These are phyloP conservation scores for Anguilla rostrata DNA, from an alignment of 2,113 vertebrate genomes.

Conservation along the genomic window DNA sequence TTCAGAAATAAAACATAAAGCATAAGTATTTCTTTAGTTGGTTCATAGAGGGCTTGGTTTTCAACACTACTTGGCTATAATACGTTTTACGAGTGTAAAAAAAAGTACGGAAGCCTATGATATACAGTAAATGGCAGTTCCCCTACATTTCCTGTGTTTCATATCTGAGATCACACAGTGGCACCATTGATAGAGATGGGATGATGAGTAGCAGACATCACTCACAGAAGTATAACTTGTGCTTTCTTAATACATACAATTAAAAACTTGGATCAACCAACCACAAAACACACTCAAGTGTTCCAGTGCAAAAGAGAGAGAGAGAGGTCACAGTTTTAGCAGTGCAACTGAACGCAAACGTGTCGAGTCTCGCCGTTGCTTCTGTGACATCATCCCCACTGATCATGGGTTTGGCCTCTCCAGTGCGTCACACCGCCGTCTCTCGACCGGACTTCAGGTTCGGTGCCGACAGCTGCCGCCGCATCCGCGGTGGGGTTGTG, in stretches of 20 bases:
- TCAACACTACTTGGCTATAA: background rate
- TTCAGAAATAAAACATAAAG: conserved; percentile 3
- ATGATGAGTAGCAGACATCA: conserved; percentile 32
- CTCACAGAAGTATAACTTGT: conserved; percentile 44
- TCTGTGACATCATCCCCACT: background rate
- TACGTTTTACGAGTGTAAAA: background rate
- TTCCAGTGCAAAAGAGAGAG: conserved; percentile 50
- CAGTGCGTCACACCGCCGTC: conserved; percentile 79
- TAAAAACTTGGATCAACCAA: conserved; percentile 61
- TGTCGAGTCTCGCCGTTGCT: conserved; percentile 30
- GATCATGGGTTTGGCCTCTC: background rate
- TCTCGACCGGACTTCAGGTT: conserved; percentile 92
- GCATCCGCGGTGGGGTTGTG: conserved; percentile 89
- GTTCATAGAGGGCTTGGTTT: conserved; percentile 6
- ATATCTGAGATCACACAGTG: conserved; percentile 7
- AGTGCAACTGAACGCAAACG: conserved; percentile 40
- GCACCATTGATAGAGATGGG: conserved; percentile 31
- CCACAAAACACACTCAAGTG: conserved; percentile 38
- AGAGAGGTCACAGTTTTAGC: conserved; percentile 48
- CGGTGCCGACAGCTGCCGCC: conserved; percentile 90
- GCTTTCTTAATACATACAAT: conserved; percentile 48
- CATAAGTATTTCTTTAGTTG: conserved; percentile 1
- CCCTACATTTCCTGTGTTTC: background rate
- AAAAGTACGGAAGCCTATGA: background rate
- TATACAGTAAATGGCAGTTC: background rate